Base-by-base conservation (phyloP, 37 sponge, comb jelly and placozoan species). In the Chondrosia reniformis region DNA sequence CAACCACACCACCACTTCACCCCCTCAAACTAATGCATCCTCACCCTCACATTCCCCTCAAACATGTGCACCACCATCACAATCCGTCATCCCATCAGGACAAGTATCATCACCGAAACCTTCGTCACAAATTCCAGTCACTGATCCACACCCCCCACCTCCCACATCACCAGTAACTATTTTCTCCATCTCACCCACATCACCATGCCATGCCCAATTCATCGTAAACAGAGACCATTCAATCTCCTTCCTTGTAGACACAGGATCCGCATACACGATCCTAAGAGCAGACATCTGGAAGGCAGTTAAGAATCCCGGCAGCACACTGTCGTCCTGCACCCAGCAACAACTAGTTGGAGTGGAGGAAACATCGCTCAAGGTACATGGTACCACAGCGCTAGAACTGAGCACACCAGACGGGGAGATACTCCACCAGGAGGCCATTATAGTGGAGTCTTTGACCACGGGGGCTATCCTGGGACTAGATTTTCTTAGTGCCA, bases 381-480 rank as follows among this genome's bases (percentile, higher is more conserved):
- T 80, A 5, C 22, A 24, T 27, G 81, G 81, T n/a, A 9, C 7
- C 19, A 44, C 66, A 4, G n/a, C 55, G 33, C 31, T 80, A 22
- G 31, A 27, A 2, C 7, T 67, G 19, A 27, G 4, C 12, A 25
- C 28, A 19, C 43, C 45, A 39, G 0, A 1, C 38, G 17, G 17
- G 9, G n/a, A 40, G 5, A 61, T 10, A 19, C 43, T 63, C 55
- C 3, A 1, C 38, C 7, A 13, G 9, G n/a, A 40, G 5, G 38
- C 63, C 1, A 21, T 75, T 2, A 41, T 83, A 2, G 76, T 46
- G 1, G 52, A 58, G 2, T 1, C 44, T 27, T 21, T 75, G 2
- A 75, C 76, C 28, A 45, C 66, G 19, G 83, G 76, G 19, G 52
- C 61, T 0, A 81, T 81, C 33, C 63, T 81, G 15, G 82, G 82